phyloP scores from a whole-genome alignment of 2,888 invertebrate genomes.

The Philonicus albiceps region DNA sequence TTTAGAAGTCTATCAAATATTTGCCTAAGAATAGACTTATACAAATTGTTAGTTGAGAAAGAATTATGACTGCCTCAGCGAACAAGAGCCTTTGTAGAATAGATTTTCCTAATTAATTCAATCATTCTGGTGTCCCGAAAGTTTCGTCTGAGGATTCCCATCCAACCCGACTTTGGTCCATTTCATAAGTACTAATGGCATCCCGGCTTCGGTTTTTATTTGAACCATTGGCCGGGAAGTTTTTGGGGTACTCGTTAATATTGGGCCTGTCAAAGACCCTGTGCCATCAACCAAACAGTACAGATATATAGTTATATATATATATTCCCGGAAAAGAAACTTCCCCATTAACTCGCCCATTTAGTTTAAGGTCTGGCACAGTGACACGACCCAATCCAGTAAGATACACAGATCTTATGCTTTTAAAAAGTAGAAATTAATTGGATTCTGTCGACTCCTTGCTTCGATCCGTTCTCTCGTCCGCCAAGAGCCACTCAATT shows the following conservation, averaged over 20 bases:
- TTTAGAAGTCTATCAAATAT: too few relatives aligned
- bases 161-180: not conserved
- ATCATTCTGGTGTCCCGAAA: not conserved
- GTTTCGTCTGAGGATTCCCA: not conserved
- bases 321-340: not conserved
- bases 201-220: not conserved
- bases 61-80: not conserved
- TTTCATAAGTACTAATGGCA: not conserved
- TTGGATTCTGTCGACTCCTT: not conserved
- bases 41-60: too few relatives aligned
- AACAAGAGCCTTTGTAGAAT: not conserved
- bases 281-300: not conserved
- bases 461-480: not conserved
- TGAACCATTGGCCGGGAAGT: not conserved
- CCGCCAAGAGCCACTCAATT: not conserved
- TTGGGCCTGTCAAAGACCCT: conserved; percentile 3
- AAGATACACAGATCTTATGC: conserved; percentile 15
- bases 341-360: not conserved
- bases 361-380: not conserved
- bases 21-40: too few relatives aligned
- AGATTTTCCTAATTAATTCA: not conserved
- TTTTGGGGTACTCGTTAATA: conserved; percentile 17
- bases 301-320: not conserved
- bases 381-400: conserved; percentile 5
- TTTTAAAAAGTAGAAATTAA: conserved; percentile 24